A percentile compares a stretch with the other conserved stretches of the same genome.
These are phyloP conservation scores for Trichogramma evanescens DNA, from an alignment of 2,888 invertebrate genomes.

Conservation along the genomic window DNA sequence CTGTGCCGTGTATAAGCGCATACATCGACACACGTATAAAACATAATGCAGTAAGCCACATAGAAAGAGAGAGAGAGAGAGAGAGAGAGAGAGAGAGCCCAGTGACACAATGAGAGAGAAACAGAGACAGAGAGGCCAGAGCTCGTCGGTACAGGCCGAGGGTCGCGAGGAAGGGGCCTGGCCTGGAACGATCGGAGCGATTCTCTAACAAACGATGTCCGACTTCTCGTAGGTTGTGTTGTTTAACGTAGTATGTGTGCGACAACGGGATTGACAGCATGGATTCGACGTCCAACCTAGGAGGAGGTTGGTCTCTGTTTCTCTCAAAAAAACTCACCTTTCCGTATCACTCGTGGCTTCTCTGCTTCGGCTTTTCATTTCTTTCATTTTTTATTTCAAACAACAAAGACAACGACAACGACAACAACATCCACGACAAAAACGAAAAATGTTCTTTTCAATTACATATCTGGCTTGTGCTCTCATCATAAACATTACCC, in stretches of 20 bases:
- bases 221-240: slow-evolving; percentile 42
- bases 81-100: slow-evolving; percentile 10
- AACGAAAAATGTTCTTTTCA: too few relatives aligned
- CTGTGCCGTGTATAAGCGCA: too few relatives aligned
- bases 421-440: too few relatives aligned
- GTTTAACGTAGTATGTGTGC: slow-evolving; percentile 48
- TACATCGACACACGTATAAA: too few relatives aligned
- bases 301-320: slow-evolving; percentile 43
- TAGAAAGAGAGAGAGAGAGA: slow-evolving; percentile 11
- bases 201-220: slow-evolving; percentile 45
- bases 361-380: background rate
- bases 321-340: background rate
- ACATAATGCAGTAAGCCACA: background rate
- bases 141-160: slow-evolving; percentile 25
- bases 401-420: too few relatives aligned
- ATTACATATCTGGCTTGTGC: too few relatives aligned
- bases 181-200: slow-evolving; percentile 21
- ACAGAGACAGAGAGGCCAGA: background rate
- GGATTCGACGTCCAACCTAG: slow-evolving; percentile 45
- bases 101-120: slow-evolving; percentile 1
- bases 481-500: too few relatives aligned
- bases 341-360: background rate
- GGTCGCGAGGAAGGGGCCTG: slow-evolving; percentile 39
- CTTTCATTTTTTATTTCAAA: too few relatives aligned
- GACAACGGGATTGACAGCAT: slow-evolving; percentile 48